These are phyloP conservation scores for Eristalis tenax DNA, from an alignment of 2,888 invertebrate genomes.

Conservation along the genomic window DNA sequence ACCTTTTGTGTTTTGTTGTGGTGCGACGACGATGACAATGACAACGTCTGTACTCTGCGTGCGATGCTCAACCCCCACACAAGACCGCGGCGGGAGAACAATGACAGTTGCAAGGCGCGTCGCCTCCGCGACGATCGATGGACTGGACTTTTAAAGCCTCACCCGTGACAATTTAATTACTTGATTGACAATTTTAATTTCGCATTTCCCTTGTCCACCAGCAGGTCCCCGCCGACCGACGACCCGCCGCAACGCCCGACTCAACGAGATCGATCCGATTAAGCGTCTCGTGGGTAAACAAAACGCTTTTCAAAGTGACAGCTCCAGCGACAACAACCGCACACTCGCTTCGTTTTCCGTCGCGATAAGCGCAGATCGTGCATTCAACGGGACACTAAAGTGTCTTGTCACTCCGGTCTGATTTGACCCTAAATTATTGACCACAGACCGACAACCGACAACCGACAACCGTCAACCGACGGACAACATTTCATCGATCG, in stretches of 20 bases:
- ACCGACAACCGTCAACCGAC: too few species aligned
- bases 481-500: constrained; percentile 65
- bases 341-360: constrained; percentile 9
- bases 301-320: constrained; percentile 65
- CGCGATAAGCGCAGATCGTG: constrained; percentile 25
- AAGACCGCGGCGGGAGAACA: background rate
- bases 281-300: constrained; percentile 60
- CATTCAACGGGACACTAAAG: constrained; percentile 70
- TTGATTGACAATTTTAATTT: constrained; percentile 72
- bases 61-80: constrained; percentile 20
- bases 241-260: constrained; percentile 18
- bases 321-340: constrained; percentile 62
- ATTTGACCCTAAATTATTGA: constrained; percentile 63
- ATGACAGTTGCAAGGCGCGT: constrained; percentile 36
- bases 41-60: constrained; percentile 21
- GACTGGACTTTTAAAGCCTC: constrained; percentile 34
- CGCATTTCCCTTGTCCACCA: constrained; percentile 41
- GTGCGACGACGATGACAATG: constrained; percentile 18
- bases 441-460: constrained; percentile 1
- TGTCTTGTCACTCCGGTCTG: constrained; percentile 64
- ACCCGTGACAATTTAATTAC: constrained; percentile 70
- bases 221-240: background rate
- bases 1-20: constrained; percentile 42
- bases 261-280: constrained; percentile 61
- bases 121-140: background rate